Evolutionary conservation across 2,888 invertebrate species (phyloP).

Genomic region (Mactromeris polynyma): DNA sequence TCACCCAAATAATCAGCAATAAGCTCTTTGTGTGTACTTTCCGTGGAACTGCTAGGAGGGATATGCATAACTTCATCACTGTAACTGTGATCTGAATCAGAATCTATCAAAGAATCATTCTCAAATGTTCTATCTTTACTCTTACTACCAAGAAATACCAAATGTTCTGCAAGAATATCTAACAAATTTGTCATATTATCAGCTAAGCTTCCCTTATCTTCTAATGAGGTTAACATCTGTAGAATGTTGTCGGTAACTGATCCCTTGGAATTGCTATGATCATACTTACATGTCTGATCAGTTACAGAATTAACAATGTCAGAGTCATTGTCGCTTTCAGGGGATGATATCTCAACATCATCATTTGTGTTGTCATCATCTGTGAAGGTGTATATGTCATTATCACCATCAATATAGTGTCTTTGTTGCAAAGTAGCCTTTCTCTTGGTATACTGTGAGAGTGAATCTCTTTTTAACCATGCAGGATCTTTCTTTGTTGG

Average conservation of each 20-base stretch:
- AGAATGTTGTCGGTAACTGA: conserved; percentile 64
- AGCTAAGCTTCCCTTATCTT: conserved; percentile 67
- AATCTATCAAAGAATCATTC: conserved; percentile 7
- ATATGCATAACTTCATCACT: not conserved
- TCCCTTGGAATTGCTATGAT: conserved; percentile 27
- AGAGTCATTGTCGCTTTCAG: conserved; percentile 5
- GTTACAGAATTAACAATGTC: not conserved
- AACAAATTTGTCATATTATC: conserved; percentile 64
- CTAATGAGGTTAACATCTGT: conserved; percentile 64
- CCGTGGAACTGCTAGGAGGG: conserved; percentile 5
- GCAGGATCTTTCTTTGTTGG: conserved; percentile 54
- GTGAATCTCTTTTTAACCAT: conserved; percentile 55
- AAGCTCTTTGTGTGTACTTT: conserved; percentile 39
- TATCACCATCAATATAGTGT: not conserved
- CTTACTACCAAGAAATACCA: conserved; percentile 47
- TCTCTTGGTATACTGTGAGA: conserved; percentile 11
- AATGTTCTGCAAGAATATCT: conserved; percentile 61
- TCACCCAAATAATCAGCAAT: conserved; percentile 40
- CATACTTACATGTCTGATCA: not conserved
- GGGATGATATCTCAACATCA: not conserved
- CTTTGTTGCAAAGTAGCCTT: not conserved
- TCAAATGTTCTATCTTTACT: not conserved
- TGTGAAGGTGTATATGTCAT: not conserved
- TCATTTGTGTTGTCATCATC: not conserved
- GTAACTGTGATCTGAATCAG: conserved; percentile 24